A percentile compares a stretch with the other conserved stretches of the same genome.
phyloP scores from a whole-genome alignment of 35 echinoderm and acorn worm species.

The Acanthaster planci region DNA sequence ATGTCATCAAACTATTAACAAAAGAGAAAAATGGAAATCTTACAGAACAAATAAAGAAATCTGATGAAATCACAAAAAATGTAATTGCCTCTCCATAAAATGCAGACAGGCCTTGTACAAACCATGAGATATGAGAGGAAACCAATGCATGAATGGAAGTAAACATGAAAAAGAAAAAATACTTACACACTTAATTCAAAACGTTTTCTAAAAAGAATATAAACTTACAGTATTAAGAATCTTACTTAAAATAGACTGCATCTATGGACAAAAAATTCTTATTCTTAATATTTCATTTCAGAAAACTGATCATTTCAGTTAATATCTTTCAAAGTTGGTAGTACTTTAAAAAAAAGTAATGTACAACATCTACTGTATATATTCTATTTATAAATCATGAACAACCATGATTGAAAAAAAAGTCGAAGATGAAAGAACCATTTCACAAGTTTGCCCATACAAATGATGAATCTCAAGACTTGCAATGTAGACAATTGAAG shows the following conservation, averaged over 20 bases:
- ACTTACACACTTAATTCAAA: constrained; percentile 28
- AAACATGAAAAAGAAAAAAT: constrained; percentile 11
- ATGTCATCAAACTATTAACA: background rate
- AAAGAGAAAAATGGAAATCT: background rate
- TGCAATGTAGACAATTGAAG: no score
- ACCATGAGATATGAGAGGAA: background rate
- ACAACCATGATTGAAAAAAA: background rate
- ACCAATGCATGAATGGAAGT: constrained; percentile 6
- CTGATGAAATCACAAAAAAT: background rate
- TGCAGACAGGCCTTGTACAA: background rate
- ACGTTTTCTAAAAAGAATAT: constrained; percentile 27
- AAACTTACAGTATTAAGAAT: constrained; percentile 33
- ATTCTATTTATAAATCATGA: constrained; percentile 14
- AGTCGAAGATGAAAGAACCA: background rate
- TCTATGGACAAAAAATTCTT: constrained; percentile 27
- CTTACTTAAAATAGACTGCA: constrained; percentile 29
- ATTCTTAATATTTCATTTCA: constrained; percentile 11
- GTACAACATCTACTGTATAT: constrained; percentile 31
- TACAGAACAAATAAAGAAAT: background rate
- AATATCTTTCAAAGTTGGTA: constrained; percentile 24
- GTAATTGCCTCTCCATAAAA: background rate
- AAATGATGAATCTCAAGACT: no score
- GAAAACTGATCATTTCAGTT: constrained; percentile 34
- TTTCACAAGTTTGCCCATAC: constrained; percentile 8
- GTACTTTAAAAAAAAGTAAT: constrained; percentile 27